These are phyloP conservation scores for Ecdyonurus torrentis DNA, from an alignment of 2,888 invertebrate genomes.

Conservation along the genomic window DNA sequence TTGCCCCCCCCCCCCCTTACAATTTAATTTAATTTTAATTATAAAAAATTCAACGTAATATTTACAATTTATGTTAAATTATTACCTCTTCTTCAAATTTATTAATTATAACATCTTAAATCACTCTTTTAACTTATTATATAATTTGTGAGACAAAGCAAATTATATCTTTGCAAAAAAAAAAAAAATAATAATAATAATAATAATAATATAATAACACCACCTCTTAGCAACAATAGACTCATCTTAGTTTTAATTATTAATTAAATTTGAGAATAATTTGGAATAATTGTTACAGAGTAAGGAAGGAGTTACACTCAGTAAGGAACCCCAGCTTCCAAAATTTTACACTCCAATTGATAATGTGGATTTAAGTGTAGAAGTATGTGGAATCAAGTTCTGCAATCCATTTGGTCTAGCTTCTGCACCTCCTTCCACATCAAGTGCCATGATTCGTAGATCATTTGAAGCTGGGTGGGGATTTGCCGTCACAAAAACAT, in stretches of 20 bases:
- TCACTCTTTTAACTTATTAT: too few relatives aligned
- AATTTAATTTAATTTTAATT: too few relatives aligned
- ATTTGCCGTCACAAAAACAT: conserved; percentile 96
- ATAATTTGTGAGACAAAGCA: too few relatives aligned
- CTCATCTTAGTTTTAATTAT: conserved; percentile 11
- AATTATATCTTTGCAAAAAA: too few relatives aligned
- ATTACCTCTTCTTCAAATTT: too few relatives aligned
- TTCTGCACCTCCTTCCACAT: conserved; percentile 92
- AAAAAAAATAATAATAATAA: too few relatives aligned
- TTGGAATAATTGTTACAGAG: conserved; percentile 22
- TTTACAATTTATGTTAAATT: too few relatives aligned
- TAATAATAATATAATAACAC: too few relatives aligned
- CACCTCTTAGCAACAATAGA: too few relatives aligned
- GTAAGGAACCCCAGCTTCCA: conserved; percentile 57
- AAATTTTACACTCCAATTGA: conserved; percentile 89
- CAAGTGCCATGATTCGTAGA: conserved; percentile 84
- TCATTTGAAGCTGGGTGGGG: conserved; percentile 95
- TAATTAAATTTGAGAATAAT: background rate
- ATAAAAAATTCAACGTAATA: too few relatives aligned
- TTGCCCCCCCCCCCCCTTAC: too few relatives aligned
- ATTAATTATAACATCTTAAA: too few relatives aligned
- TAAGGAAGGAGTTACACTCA: conserved; percentile 35
- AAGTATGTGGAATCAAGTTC: conserved; percentile 84
- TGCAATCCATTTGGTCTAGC: conserved; percentile 96
- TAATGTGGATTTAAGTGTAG: conserved; percentile 80